Conservation (phyloP, 1,140 invertebrate genomes). For the Eubasilissa regina region DNA sequence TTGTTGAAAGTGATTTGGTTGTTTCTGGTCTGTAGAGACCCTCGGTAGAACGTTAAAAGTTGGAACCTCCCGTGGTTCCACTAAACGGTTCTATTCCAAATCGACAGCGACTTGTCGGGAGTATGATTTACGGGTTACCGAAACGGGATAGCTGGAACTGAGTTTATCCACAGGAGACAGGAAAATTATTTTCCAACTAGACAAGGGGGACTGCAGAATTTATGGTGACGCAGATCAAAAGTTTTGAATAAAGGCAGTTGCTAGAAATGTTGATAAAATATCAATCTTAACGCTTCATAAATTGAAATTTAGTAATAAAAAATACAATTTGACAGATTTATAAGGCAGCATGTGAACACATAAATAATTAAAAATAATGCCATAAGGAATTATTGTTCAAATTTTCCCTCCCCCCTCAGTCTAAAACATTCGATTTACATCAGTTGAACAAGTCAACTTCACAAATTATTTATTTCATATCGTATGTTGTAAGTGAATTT, state of each 20-base stretch:
- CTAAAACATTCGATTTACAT: no score
- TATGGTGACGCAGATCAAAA: constrained; percentile 32
- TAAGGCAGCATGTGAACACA: no score
- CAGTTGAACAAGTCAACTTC: no score
- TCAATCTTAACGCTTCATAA: no score
- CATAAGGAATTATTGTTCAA: no score
- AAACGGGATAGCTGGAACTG: not conserved
- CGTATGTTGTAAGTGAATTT: no score
- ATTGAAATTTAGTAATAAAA: no score
- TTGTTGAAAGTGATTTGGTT: not conserved
- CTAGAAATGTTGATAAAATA: no score
- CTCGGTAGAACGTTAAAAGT: not conserved
- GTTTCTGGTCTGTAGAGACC: not conserved
- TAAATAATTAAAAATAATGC: no score
- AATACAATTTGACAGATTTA: no score
- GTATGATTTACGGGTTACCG: constrained; percentile 34
- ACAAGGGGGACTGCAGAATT: constrained; percentile 27
- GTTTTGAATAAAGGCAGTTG: not conserved
- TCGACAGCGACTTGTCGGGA: constrained; percentile 29
- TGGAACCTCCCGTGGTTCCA: constrained; percentile 2
- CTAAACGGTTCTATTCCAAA: constrained; percentile 27
- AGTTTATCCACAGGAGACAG: constrained; percentile 25
- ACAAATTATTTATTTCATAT: no score
- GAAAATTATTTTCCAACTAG: constrained; percentile 17
- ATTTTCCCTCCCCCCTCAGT: no score